Percentiles rank a stretch among this genome's conserved stretches.
Evolutionary conservation across 2,888 invertebrate species (phyloP).

Genomic region (Drosophila incognita): DNA sequence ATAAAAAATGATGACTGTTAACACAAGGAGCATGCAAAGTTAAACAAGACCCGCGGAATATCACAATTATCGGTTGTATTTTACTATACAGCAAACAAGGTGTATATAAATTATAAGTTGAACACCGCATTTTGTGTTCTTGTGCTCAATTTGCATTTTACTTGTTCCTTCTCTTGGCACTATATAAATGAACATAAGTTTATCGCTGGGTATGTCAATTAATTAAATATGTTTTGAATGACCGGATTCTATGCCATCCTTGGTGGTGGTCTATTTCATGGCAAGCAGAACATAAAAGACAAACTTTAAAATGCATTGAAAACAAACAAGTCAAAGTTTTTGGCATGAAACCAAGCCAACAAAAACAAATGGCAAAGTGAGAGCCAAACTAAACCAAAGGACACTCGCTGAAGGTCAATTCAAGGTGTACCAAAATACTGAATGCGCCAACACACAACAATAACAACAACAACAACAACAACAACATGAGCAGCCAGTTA

Average conservation of each 20-base stretch:
- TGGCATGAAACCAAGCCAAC: constrained; percentile 21
- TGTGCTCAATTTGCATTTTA: constrained; percentile 6
- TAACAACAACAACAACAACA: constrained; percentile 1
- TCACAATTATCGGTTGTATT: constrained; percentile 2
- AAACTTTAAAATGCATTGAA: constrained; percentile 76
- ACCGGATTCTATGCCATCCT: background rate
- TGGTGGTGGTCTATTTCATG: constrained; percentile 7
- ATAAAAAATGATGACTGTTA: constrained; percentile 37
- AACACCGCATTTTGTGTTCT: background rate
- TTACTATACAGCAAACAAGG: background rate
- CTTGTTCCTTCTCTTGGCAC: constrained; percentile 13
- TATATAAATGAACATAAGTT: constrained; percentile 12
- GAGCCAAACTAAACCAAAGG: constrained; percentile 32
- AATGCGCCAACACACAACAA: constrained; percentile 12
- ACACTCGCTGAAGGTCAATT: constrained; percentile 65
- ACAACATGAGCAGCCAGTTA: constrained; percentile 18
- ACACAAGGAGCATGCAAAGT: constrained; percentile 11
- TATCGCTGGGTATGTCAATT: constrained; percentile 21
- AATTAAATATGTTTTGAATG: constrained; percentile 18
- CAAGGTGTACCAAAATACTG: constrained; percentile 54
- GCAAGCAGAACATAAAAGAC: constrained; percentile 12
- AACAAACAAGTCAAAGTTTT: constrained; percentile 54
- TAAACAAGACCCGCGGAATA: background rate
- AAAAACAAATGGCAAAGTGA: constrained; percentile 38
- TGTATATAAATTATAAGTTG: background rate